Evolutionary conservation across 2,113 vertebrate species (phyloP), one percentile per base, ranked within the genome.

Genomic region (Rhizomys pruinosus): DNA sequence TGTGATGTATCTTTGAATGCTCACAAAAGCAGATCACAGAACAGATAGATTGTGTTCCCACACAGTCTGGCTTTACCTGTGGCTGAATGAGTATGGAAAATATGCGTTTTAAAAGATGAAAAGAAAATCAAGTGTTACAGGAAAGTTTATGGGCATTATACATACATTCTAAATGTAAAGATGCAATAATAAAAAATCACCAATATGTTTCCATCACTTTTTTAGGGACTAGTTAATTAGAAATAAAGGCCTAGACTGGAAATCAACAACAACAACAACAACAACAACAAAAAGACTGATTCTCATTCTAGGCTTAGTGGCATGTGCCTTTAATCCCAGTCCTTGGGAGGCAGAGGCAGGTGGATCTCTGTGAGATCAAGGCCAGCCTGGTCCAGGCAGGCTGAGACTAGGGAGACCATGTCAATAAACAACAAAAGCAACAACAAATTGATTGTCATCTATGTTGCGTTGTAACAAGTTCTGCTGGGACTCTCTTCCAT

Each of bases 121-220:
- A 77, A 66, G 23, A 95, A 61, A 92, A 32, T n/a, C n/a, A n/a
- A 79, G 20, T 72, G 92, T 32, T n/a, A 61, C 13, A 84, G 68
- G 19, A 68, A 86, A 88, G 47, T 84, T 85, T 84, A 84, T 42
- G 8, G 37, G 64, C 15, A 85, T 37, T 89, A 22, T 68, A 77
- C 39, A 19, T 84, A n/a, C 55, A 77, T 88, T 92, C 39, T 85
- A 85, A 91, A 90, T 47, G 64, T 39, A 77, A 71, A 92, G 39
- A 88, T 34, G 73, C 34, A 73, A 42, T 66, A 84, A 37, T 44
- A 94, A 93, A 87, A 90, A 69, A 59, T 92, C 19, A 84, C 32
- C 23, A 22, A 3, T 55, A 17, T 90, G 55, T 88, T 55, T 78
- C 57, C 13, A 74, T 63, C 32, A 77, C 57, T 79, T 22, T 82